These are phyloP conservation scores for Amiota minor DNA, from an alignment of 2,888 invertebrate species.

Conservation along the genomic window DNA sequence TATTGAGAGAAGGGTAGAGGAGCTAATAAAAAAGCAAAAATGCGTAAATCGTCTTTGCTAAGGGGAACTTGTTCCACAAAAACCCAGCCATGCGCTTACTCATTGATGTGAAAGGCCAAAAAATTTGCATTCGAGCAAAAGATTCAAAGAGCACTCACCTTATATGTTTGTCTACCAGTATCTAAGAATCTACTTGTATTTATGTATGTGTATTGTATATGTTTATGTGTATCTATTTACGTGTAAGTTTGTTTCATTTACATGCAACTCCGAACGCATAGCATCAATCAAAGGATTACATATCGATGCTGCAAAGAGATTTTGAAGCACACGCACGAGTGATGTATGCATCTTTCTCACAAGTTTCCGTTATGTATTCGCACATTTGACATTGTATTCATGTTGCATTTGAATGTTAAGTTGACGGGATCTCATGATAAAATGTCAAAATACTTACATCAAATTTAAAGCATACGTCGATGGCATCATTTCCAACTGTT, in stretches of 20 bases:
- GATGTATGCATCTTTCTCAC: not conserved
- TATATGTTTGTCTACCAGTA: too few species aligned
- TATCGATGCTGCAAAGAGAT: constrained; percentile 62
- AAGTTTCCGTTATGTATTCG: not conserved
- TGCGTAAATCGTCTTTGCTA: constrained; percentile 22
- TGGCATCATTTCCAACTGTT: not conserved
- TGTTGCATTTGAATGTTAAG: constrained; percentile 24
- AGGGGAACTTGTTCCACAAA: not conserved
- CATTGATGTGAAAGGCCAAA: not conserved
- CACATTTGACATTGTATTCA: not conserved
- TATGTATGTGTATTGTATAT: not conserved
- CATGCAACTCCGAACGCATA: constrained; percentile 11
- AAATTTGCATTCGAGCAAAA: constrained; percentile 47
- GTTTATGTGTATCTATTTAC: constrained; percentile 29
- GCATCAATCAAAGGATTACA: constrained; percentile 66
- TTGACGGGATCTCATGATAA: constrained; percentile 33
- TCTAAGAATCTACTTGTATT: too few species aligned
- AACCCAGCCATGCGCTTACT: not conserved
- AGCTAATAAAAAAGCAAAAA: constrained; percentile 23
- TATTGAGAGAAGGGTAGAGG: not conserved
- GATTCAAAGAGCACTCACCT: not conserved
- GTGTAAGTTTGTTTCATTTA: constrained; percentile 32
- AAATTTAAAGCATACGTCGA: constrained; percentile 52
- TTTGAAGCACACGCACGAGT: constrained; percentile 41
- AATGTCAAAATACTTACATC: constrained; percentile 54